Percentiles rank a stretch among this genome's conserved stretches.
phyloP scores from a whole-genome alignment of 2,888 invertebrate genomes.

The Hypsopygia costalis region DNA sequence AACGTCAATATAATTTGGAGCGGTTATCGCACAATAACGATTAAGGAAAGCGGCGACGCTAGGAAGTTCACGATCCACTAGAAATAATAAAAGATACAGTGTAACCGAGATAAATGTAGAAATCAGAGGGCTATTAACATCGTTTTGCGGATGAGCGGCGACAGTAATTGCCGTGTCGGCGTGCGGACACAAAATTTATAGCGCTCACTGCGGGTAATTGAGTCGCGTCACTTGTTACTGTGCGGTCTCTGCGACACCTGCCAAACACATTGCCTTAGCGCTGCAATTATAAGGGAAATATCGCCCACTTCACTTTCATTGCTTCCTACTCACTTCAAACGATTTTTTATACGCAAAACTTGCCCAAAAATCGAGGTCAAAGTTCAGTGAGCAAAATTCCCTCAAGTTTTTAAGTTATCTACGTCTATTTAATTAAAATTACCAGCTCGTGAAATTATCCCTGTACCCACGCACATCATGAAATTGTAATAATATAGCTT shows the following conservation, averaged over 20 bases:
- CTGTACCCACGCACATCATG: too few species aligned
- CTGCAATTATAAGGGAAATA: not conserved
- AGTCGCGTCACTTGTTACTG: conserved; percentile 51
- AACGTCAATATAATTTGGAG: too few species aligned
- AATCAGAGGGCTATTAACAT: conserved; percentile 74
- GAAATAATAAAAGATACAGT: conserved; percentile 48
- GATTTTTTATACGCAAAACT: not conserved
- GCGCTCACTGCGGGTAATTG: conserved; percentile 64
- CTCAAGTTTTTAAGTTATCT: not conserved
- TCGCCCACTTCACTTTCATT: conserved; percentile 1
- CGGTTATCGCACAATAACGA: too few species aligned
- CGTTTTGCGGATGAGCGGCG: conserved; percentile 77
- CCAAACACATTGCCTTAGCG: conserved; percentile 26
- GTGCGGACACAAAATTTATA: conserved; percentile 71
- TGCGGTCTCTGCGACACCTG: conserved; percentile 42
- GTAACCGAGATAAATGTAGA: conserved; percentile 57
- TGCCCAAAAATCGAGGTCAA: too few species aligned
- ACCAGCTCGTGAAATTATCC: too few species aligned
- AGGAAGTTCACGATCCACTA: conserved; percentile 31
- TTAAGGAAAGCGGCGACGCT: too few species aligned
- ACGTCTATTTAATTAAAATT: too few species aligned
- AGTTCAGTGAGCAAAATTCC: conserved; percentile 3
- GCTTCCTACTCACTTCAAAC: not conserved
- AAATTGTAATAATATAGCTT: too few species aligned
- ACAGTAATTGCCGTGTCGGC: conserved; percentile 77